Percentiles rank a stretch among this genome's conserved stretches.
Conservation (phyloP, 2,888 invertebrate genomes). For the Biston betularia region DNA sequence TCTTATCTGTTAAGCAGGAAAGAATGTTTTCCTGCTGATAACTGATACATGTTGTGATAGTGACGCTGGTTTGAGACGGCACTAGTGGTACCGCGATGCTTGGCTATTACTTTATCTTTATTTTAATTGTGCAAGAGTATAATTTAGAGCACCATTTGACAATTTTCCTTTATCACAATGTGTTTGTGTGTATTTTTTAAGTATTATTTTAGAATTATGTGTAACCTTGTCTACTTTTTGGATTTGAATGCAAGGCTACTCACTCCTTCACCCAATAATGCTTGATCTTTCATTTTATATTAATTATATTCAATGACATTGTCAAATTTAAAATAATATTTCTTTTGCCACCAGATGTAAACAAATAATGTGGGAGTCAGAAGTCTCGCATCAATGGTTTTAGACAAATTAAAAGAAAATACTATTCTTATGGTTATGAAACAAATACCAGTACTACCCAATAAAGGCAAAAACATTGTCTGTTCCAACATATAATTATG, state of each 20-base stretch:
- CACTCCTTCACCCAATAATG: conserved; percentile 24
- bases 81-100: conserved; percentile 14
- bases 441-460: background rate
- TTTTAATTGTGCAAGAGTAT: conserved; percentile 25
- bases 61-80: conserved; percentile 19
- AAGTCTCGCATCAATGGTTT: conserved; percentile 31
- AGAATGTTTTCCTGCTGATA: conserved; percentile 25
- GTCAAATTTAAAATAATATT: conserved; percentile 25
- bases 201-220: conserved; percentile 30
- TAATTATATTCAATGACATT: conserved; percentile 3
- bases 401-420: conserved; percentile 2
- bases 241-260: conserved; percentile 28
- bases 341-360: conserved; percentile 39
- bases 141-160: conserved; percentile 29
- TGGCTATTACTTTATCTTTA: conserved; percentile 17
- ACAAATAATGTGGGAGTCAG: conserved; percentile 34
- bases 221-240: conserved; percentile 16
- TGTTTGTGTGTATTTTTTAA: conserved; percentile 24
- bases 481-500: background rate
- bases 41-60: conserved; percentile 26
- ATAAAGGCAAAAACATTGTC: background rate
- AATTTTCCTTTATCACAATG: conserved; percentile 23
- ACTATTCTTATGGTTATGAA: background rate
- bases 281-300: conserved; percentile 20
- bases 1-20: conserved; percentile 23